Conservation (phyloP, 1,140 invertebrate genomes). For the Calosoma granatense region DNA sequence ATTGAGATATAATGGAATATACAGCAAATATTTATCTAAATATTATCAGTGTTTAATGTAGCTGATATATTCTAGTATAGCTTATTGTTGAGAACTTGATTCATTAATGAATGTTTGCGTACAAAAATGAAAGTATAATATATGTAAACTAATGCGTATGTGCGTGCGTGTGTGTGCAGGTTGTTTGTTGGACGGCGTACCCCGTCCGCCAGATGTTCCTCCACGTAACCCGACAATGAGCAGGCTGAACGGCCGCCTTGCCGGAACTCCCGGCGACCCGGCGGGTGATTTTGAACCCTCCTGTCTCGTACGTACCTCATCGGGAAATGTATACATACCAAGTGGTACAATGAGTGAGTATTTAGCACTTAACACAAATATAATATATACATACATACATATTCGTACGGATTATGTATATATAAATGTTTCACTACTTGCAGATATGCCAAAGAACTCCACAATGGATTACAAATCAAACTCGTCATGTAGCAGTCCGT, state of each 20-base stretch:
- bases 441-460: conserved; percentile 79
- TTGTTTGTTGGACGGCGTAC: conserved; percentile 71
- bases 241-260: conserved; percentile 72
- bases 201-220: conserved; percentile 77
- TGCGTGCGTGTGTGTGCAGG: conserved; percentile 61
- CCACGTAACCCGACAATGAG: conserved; percentile 80
- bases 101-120: too few relatives aligned
- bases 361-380: too few relatives aligned
- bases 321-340: conserved; percentile 87
- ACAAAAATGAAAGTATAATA: too few relatives aligned
- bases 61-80: too few relatives aligned
- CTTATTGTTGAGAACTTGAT: too few relatives aligned
- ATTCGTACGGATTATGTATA: background rate
- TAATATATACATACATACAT: background rate
- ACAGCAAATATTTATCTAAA: too few relatives aligned
- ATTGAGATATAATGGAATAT: too few relatives aligned
- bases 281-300: conserved; percentile 84
- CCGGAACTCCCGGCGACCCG: conserved; percentile 53
- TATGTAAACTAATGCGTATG: too few relatives aligned
- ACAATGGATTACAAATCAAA: conserved; percentile 82
- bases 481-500: conserved; percentile 69
- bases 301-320: conserved; percentile 79
- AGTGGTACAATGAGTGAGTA: conserved; percentile 57
- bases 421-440: conserved; percentile 24
- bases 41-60: too few relatives aligned